Evolutionary conservation across 2,888 invertebrate species (phyloP), one percentile per base, ranked within the genome.

Genomic region (Drosophila histrio): DNA sequence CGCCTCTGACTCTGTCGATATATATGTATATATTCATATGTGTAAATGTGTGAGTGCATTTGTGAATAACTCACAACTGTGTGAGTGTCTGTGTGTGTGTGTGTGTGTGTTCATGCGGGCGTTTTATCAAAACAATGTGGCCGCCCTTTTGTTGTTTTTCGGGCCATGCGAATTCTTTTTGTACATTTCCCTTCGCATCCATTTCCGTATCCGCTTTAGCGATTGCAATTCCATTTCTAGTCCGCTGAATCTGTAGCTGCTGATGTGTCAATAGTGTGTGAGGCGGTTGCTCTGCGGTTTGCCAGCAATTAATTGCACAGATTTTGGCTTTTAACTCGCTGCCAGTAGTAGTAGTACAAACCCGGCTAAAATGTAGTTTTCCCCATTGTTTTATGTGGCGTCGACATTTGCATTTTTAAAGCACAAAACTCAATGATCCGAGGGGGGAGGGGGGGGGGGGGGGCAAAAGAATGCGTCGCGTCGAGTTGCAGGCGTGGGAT

Each of bases 231-330:
- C 71, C 76, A 79, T 87, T 87, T 85, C 85, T 85, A 87, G 80
- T 86, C 79, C 73, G 78, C 74, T 77, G 82, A 62, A 75, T 78
- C 77, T 52, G 22, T 17, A 63, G 59, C 59, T 59, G 46, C 62
- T 89, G 90, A 89, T 89, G 89, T 90, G 90, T 90, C 90, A 90
- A 90, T 90, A 86, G 75, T 62, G 47, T 61, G 49, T 22, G 53
- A 26, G 53, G 71, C 79, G 79, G 68, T 72, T 69, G 59, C 26
- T 38, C 52, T 85, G 87, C 73, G 89, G 89, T 81, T 84, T 72
- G 74, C 72, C 77, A 72, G 84, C 85, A 89, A 89, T 89, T 89
- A 89, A 87, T 89, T 82, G 79, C 69, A 59, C 74, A 79, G 80
- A 84, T 85, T 85, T 72, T 81, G 79, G 64, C 61, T 68, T 68